Percentiles rank a stretch among this genome's conserved stretches.
These are phyloP conservation scores for Danaus chrysippus DNA, from an alignment of 2,888 invertebrate genomes.

Conservation along the genomic window DNA sequence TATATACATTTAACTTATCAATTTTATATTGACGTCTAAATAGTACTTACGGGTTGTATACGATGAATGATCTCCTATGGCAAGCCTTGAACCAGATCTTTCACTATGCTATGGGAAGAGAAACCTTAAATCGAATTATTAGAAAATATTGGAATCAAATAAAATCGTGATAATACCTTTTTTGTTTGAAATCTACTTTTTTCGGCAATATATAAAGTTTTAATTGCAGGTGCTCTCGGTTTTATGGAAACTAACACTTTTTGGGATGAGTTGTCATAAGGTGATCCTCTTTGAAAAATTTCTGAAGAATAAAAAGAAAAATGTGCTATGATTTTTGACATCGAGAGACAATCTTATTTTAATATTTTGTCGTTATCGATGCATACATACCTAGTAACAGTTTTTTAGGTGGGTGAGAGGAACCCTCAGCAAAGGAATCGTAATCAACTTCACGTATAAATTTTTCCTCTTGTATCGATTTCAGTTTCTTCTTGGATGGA, in stretches of 20 bases:
- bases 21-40: neutral
- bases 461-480: conserved; percentile 65
- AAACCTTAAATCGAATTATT: conserved; percentile 9
- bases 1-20: neutral
- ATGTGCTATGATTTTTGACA: neutral
- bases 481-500: conserved; percentile 63
- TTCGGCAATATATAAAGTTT: conserved; percentile 62
- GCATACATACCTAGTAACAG: conserved; percentile 43
- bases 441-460: conserved; percentile 56
- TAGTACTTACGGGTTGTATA: conserved; percentile 54
- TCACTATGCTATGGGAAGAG: conserved; percentile 47
- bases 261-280: conserved; percentile 47
- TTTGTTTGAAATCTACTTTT: conserved; percentile 51
- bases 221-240: conserved; percentile 55
- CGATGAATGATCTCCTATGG: conserved; percentile 64
- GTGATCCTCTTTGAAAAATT: conserved; percentile 50
- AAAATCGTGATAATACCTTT: conserved; percentile 43
- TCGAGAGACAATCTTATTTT: conserved; percentile 20
- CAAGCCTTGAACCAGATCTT: conserved; percentile 57
- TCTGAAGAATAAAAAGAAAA: conserved; percentile 40
- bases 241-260: conserved; percentile 62
- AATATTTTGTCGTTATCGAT: conserved; percentile 11
- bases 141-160: conserved; percentile 8
- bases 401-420: conserved; percentile 44
- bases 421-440: conserved; percentile 45